Conservation (phyloP, 2,888 invertebrate species). For the Brenthis ino region DNA sequence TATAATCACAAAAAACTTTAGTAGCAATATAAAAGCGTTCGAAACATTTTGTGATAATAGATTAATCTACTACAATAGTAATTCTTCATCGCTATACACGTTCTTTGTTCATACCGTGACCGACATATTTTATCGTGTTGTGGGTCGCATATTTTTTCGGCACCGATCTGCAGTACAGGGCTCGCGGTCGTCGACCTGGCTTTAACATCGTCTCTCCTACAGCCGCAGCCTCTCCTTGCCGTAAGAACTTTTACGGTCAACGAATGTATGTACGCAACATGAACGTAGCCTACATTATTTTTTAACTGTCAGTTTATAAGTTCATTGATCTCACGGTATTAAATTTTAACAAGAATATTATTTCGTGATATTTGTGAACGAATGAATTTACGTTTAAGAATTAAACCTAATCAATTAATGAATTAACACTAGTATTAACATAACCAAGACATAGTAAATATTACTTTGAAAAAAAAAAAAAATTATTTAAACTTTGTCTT, state of each 20-base stretch:
- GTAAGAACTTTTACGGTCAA: slow-evolving; percentile 80
- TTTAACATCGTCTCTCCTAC: slow-evolving; percentile 42
- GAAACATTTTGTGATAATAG: slow-evolving; percentile 2
- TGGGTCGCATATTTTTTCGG: slow-evolving; percentile 80
- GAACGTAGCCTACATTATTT: slow-evolving; percentile 82
- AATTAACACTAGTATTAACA: too few species aligned
- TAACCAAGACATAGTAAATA: too few species aligned
- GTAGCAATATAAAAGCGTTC: not conserved
- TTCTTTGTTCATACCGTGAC: slow-evolving; percentile 73
- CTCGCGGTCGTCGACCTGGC: slow-evolving; percentile 62
- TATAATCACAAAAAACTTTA: not conserved
- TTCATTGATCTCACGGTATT: slow-evolving; percentile 74
- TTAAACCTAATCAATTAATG: not conserved
- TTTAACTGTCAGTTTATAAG: slow-evolving; percentile 80
- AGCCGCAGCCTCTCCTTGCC: slow-evolving; percentile 56
- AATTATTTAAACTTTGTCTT: too few species aligned
- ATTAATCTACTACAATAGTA: slow-evolving; percentile 13
- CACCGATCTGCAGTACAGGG: slow-evolving; percentile 72
- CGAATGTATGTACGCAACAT: slow-evolving; percentile 76
- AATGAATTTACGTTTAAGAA: not conserved
- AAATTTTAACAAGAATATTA: slow-evolving; percentile 76
- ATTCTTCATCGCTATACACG: slow-evolving; percentile 36
- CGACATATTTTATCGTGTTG: slow-evolving; percentile 70
- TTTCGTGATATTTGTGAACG: slow-evolving; percentile 56
- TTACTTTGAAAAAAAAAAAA: too few species aligned